Base-by-base conservation (phyloP, 92 coral and sea anemone species). In the Epizoanthus stellaris region DNA sequence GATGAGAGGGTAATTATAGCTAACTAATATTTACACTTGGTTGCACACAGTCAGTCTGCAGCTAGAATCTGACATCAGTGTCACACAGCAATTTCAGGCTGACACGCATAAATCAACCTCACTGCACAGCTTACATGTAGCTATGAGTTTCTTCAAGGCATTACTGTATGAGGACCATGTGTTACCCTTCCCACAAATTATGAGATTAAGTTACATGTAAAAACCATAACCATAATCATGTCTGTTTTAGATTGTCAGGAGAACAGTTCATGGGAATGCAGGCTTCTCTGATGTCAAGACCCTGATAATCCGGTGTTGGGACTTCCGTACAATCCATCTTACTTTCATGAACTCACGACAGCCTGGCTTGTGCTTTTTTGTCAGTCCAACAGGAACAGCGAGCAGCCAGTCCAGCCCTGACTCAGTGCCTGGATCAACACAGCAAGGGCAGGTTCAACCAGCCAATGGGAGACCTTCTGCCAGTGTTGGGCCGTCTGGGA, bases 261-360 rank as follows among this genome's bases (percentile, higher is more conserved):
- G 94, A 64, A 94, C 96, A 53, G 94, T 90, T 9, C 89, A 88
- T 56, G 98, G 98, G 4, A 96, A 92, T 77, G 96, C 98, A 56
- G 96, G 96, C 15, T 91, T 92, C 91, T 92, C 97, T 9, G 98
- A 90, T 54, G 98, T 96, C 66, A 96, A 96, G 87, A 94, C 98
- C 20, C 82, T 96, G 49, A 94, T 94, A 68, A 87, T 96, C 58
- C 91, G 85, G 6, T 96, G 98, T 76, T 93, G 95, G 91, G 98
- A 96, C 77, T 96, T 96, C 89, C 93, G 98, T 56, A 91, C 92
- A 25, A 89, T 96, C 67, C 98, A 90, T 45, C 82, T 96, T 39
- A 96, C 95, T n/a, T 96, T 96, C 91, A 93, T 96, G 96, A 93
- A 93, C 70, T 92, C 88, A 54, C 93, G 87, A 38, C 95, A 93